phyloP scores from a whole-genome alignment of 2,888 invertebrate genomes.

The Noctuana brunneofusca region DNA sequence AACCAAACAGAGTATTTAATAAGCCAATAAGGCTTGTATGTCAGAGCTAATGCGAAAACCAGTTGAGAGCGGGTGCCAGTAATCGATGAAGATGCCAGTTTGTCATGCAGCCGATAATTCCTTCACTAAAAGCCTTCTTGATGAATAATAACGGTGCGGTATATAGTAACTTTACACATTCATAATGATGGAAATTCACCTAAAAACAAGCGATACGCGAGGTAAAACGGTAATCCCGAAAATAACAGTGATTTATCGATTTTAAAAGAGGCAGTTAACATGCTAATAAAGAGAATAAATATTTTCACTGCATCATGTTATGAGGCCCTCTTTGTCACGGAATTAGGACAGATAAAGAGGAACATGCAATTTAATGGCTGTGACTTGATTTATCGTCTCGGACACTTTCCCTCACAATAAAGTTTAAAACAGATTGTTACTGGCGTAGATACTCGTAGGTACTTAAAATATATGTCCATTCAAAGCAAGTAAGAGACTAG shows the following conservation, averaged over 20 bases:
- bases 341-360: constrained; percentile 20
- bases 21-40: constrained; percentile 56
- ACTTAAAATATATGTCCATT: too few relatives aligned
- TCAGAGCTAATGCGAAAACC: constrained; percentile 58
- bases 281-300: constrained; percentile 21
- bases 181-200: constrained; percentile 25
- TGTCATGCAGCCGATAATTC: constrained; percentile 56
- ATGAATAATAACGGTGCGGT: constrained; percentile 51
- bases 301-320: constrained; percentile 15
- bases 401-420: constrained; percentile 22
- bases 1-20: constrained; percentile 47
- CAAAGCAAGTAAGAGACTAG: background rate
- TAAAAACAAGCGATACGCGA: constrained; percentile 12
- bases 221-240: constrained; percentile 5
- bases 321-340: too few relatives aligned
- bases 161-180: constrained; percentile 34
- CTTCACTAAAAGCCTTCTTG: constrained; percentile 56
- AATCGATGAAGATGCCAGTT: constrained; percentile 52
- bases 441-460: too few relatives aligned
- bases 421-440: constrained; percentile 16
- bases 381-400: constrained; percentile 32
- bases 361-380: constrained; percentile 12
- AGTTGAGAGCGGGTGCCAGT: constrained; percentile 49
- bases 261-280: background rate
- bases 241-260: constrained; percentile 16